phyloP scores from a whole-genome alignment of 2,797 vertebrate species.

The Gallinago solitaria region DNA sequence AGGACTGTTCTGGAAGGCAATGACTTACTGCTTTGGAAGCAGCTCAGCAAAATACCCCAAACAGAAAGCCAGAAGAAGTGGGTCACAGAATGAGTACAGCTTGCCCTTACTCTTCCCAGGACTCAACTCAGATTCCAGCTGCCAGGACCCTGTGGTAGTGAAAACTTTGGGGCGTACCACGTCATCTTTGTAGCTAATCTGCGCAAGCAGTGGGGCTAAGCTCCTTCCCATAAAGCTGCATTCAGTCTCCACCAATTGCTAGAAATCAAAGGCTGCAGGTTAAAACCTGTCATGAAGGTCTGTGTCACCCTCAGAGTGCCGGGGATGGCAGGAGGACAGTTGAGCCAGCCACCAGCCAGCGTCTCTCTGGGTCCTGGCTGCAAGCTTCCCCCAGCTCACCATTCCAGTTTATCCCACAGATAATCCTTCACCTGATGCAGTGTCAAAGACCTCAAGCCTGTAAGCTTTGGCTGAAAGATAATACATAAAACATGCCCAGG shows the following conservation, averaged over 20 bases:
- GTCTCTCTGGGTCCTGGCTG: not conserved
- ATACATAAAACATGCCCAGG: not conserved
- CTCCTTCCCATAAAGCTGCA: not conserved
- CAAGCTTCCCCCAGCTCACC: not conserved
- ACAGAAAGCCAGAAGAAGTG: not conserved
- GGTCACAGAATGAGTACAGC: not conserved
- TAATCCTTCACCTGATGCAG: not conserved
- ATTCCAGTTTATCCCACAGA: not conserved
- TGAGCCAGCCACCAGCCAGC: not conserved
- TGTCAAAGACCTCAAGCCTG: not conserved
- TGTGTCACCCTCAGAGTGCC: not conserved
- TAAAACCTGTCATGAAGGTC: not conserved
- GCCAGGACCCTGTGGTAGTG: not conserved
- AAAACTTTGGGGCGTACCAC: not conserved
- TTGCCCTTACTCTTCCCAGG: not conserved
- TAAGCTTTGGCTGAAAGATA: not conserved
- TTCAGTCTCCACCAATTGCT: fast-evolving
- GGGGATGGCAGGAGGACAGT: not conserved
- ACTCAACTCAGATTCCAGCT: not conserved
- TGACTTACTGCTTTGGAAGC: not conserved
- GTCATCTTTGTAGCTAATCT: not conserved
- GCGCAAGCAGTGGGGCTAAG: no score
- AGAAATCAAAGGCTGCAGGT: fast-evolving
- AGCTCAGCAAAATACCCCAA: not conserved
- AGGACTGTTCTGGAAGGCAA: constrained; percentile 20